Base-by-base conservation (phyloP, 2,113 vertebrate genomes). In the Theristicus caerulescens region DNA sequence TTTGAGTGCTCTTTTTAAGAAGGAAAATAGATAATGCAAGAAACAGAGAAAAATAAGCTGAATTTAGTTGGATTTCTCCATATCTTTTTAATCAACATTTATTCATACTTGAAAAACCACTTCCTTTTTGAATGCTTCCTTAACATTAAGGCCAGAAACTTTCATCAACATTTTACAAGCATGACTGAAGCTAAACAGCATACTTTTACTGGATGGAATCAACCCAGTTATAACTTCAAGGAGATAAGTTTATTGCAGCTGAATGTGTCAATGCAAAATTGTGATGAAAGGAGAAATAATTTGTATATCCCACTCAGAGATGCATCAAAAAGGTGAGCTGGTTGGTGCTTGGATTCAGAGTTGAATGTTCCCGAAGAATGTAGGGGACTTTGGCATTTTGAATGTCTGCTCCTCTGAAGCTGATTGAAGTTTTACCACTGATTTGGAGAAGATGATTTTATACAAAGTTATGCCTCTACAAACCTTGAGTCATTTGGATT, bases 21-120 rank as follows among this genome's bases (percentile, higher is more conserved):
- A 89, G 8, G 64, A 12, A 86, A 84, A 86, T 7, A 42, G 16
- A 29, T 82, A 94, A 88, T 69, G 62, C 21, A 72, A 67, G 61
- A 87, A 96, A 93, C 6, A 61, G 42, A 58, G 52, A 36, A 88
- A 93, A 97, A 89, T 34, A 87, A 65, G 21, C 5, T 49, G 40
- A 92, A 82, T 88, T 84, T 78, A 76, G 17, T 46, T 72, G 69
- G 19, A 87, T 91, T 93, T 94, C 9, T 86, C 72, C 34, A 72
- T 89, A 84, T 84, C 69, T 92, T 96, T 95, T 96, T 71, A 94
- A 90, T 94, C 92, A 91, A 27, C 65, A 88, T 86, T 82, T 96
- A 67, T 87, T 94, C 79, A 65, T 89, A 82, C 61, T 95, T 92
- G 47, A 58, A 83, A 96, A 96, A 94, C 86, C 94, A 94, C 88